Conservation (phyloP, 2,888 invertebrate species). For the Cephus nigrinus region DNA sequence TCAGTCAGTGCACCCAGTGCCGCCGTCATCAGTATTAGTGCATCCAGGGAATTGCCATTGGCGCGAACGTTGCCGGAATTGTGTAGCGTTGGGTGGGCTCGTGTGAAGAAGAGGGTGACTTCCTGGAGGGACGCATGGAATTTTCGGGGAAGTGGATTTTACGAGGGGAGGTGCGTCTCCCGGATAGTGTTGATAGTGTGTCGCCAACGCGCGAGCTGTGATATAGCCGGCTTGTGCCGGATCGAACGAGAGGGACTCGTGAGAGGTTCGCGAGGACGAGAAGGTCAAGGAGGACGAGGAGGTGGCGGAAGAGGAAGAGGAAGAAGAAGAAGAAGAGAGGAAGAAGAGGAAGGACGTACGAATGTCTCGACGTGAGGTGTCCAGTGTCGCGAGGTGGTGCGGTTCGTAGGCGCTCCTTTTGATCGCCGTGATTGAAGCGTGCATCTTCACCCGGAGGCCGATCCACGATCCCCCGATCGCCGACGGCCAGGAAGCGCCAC, state of each 20-base stretch:
- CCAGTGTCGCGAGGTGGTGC: slow-evolving; percentile 7
- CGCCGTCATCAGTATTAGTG: slow-evolving; percentile 7
- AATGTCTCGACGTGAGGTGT: slow-evolving; percentile 23
- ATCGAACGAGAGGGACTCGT: not conserved
- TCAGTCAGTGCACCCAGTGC: no score
- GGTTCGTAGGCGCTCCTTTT: not conserved
- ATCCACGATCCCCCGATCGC: not conserved
- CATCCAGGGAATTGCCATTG: slow-evolving; percentile 27
- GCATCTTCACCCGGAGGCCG: slow-evolving; percentile 19
- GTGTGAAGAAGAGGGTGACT: not conserved
- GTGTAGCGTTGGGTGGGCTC: not conserved
- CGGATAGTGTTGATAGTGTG: slow-evolving; percentile 44
- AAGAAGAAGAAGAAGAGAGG: slow-evolving; percentile 1
- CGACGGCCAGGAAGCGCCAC: no score
- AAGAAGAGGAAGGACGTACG: slow-evolving; percentile 15
- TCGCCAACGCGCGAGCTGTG: slow-evolving; percentile 9
- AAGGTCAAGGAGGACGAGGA: slow-evolving; percentile 4
- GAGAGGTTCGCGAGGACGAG: slow-evolving; percentile 4
- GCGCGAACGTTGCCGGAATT: slow-evolving; percentile 15
- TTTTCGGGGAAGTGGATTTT: slow-evolving; percentile 51
- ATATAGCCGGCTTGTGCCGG: not conserved
- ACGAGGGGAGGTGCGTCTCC: slow-evolving; percentile 48
- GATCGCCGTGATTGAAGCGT: slow-evolving; percentile 23
- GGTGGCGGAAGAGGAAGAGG: not conserved
- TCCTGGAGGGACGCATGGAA: slow-evolving; percentile 40